Percentiles rank a stretch among this genome's conserved stretches.
Conservation (phyloP, 2,113 vertebrate species). For the Bungarus multicinctus region DNA sequence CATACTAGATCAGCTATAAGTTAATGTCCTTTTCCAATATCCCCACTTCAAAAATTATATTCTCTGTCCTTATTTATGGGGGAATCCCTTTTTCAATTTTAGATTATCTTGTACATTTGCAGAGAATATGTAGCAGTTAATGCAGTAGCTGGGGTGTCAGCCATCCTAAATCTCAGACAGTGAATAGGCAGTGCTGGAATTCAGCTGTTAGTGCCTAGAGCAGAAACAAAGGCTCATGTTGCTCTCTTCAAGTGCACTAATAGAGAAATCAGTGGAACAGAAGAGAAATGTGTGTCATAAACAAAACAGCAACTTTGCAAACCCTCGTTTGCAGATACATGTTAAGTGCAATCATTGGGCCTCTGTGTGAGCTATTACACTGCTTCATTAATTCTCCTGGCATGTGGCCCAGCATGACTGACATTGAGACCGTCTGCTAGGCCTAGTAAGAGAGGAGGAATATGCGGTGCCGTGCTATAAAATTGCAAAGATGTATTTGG, state of each 20-base stretch:
- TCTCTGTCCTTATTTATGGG: neutral
- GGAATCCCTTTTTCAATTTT: slow-evolving; percentile 7
- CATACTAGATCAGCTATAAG: neutral
- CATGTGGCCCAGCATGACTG: slow-evolving; percentile 55
- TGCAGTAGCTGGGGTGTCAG: neutral
- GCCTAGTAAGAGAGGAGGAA: slow-evolving; percentile 43
- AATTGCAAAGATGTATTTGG: slow-evolving; percentile 6
- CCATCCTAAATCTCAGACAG: slow-evolving; percentile 37
- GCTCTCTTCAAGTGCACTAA: slow-evolving; percentile 45
- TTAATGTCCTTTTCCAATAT: neutral
- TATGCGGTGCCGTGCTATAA: neutral
- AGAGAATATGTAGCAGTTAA: fast-evolving
- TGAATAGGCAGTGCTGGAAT: slow-evolving; percentile 47
- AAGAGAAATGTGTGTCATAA: slow-evolving; percentile 66
- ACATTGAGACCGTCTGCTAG: slow-evolving; percentile 54
- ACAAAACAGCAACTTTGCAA: slow-evolving; percentile 53
- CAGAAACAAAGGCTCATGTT: slow-evolving; percentile 38
- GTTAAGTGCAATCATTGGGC: slow-evolving; percentile 56
- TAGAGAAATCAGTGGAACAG: slow-evolving; percentile 62
- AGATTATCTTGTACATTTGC: neutral
- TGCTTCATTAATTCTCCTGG: slow-evolving; percentile 70
- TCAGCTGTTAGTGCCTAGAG: slow-evolving; percentile 41
- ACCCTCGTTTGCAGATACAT: slow-evolving; percentile 64
- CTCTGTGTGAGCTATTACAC: slow-evolving; percentile 65
- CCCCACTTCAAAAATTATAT: neutral